A percentile compares a stretch with the other conserved stretches of the same genome.
These are phyloP conservation scores for Colletes latitarsis DNA, from an alignment of 1,140 invertebrate genomes.

Conservation along the genomic window DNA sequence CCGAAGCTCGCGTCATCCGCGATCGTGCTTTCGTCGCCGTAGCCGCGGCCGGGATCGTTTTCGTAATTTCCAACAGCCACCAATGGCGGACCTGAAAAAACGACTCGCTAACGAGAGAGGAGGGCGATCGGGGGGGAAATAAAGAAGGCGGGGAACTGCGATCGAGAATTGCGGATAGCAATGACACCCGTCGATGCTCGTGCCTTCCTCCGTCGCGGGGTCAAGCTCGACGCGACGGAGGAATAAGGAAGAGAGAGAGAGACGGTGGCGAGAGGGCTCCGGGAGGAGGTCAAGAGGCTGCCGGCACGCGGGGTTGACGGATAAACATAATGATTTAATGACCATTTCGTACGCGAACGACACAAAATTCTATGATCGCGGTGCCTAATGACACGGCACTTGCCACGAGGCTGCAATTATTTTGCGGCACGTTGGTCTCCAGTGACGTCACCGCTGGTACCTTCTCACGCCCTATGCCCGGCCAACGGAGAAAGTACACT, in stretches of 20 bases:
- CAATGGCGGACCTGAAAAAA: background rate
- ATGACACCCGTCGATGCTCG: conserved; percentile 15
- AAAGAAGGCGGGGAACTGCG: background rate
- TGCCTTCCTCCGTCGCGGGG: conserved; percentile 27
- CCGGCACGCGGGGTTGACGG: conserved; percentile 77
- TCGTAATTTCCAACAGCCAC: conserved; percentile 42
- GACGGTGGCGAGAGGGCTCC: conserved; percentile 35
- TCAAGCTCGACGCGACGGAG: conserved; percentile 22
- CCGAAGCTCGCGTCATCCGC: conserved; percentile 52
- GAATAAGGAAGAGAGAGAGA: conserved; percentile 11
- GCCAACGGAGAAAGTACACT: conserved; percentile 66
- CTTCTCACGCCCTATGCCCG: conserved; percentile 80
- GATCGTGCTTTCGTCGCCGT: conserved; percentile 61
- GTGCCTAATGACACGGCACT: conserved; percentile 79
- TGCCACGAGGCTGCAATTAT: conserved; percentile 79
- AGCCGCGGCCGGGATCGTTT: conserved; percentile 26
- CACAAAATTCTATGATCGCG: conserved; percentile 79
- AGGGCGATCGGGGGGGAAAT: background rate
- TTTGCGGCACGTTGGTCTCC: conserved; percentile 76
- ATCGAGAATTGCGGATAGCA: conserved; percentile 37
- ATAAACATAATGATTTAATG: conserved; percentile 81
- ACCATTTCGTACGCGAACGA: conserved; percentile 79
- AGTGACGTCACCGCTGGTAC: conserved; percentile 74
- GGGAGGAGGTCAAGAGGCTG: conserved; percentile 74
- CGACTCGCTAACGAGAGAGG: conserved; percentile 14